phyloP scores from a whole-genome alignment of 2,888 invertebrate genomes.

The Netelia fuscicornis region DNA sequence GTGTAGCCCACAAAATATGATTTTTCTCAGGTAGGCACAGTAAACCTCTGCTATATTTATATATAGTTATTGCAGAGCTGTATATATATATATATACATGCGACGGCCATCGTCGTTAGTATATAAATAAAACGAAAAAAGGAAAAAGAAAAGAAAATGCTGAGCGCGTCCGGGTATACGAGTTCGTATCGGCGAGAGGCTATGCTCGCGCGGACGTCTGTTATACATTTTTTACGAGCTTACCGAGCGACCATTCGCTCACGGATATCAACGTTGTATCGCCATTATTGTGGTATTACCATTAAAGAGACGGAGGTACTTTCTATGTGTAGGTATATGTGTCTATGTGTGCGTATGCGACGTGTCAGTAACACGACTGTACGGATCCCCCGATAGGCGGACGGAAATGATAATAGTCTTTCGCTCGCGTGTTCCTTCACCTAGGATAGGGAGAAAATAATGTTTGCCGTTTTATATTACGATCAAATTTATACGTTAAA shows the following conservation, averaged over 20 bases:
- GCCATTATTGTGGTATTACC: constrained; percentile 27
- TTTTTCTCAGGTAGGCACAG: constrained; percentile 1
- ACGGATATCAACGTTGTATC: constrained; percentile 55
- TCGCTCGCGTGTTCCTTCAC: constrained; percentile 34
- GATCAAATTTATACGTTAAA: constrained; percentile 18
- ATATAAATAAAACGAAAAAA: neutral
- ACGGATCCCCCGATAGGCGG: constrained; percentile 54
- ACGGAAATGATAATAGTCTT: constrained; percentile 37
- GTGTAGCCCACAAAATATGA: constrained; percentile 33
- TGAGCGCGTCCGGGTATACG: constrained; percentile 16
- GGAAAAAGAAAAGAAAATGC: constrained; percentile 31
- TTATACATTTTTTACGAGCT: constrained; percentile 63
- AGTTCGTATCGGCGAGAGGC: constrained; percentile 26
- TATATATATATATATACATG: neutral
- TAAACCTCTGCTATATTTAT: constrained; percentile 4
- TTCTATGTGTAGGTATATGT: neutral
- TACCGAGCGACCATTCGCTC: constrained; percentile 42
- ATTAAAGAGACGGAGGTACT: constrained; percentile 20
- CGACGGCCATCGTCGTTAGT: constrained; percentile 29
- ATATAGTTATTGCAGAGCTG: neutral
- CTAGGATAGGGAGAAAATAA: constrained; percentile 18
- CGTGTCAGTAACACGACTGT: constrained; percentile 35
- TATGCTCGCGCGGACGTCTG: constrained; percentile 15
- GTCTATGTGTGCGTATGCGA: neutral
- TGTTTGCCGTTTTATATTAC: constrained; percentile 15